phyloP scores from a whole-genome alignment of 1,140 invertebrate species.

The Andrena cerasifolii region DNA sequence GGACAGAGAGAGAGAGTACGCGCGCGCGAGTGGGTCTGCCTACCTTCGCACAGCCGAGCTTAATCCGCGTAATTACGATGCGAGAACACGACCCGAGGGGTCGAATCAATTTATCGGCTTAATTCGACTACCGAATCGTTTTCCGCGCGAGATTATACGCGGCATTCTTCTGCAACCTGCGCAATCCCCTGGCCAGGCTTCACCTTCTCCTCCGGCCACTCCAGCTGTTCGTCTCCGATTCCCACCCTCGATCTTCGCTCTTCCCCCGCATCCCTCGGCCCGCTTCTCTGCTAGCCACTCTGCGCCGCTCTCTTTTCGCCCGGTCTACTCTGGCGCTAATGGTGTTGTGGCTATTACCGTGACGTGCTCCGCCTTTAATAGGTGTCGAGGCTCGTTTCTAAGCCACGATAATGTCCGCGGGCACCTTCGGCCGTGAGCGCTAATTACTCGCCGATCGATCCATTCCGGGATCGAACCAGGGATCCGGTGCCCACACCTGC shows the following conservation, averaged over 20 bases:
- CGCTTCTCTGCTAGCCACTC: neutral
- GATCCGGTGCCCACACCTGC: constrained; percentile 17
- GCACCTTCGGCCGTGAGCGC: constrained; percentile 58
- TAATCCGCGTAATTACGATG: constrained; percentile 57
- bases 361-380: constrained; percentile 60
- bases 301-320: constrained; percentile 19
- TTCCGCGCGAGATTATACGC: constrained; percentile 43
- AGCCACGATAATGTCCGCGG: constrained; percentile 61
- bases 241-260: constrained; percentile 14
- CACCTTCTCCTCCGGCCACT: constrained; percentile 1
- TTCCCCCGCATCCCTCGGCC: neutral
- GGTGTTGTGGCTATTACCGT: constrained; percentile 65
- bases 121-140: constrained; percentile 55
- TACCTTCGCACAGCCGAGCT: constrained; percentile 3
- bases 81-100: constrained; percentile 55
- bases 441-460: constrained; percentile 60
- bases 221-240: neutral
- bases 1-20: neutral
- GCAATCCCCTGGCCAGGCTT: neutral
- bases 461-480: constrained; percentile 44
- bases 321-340: constrained; percentile 55
- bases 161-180: constrained; percentile 32
- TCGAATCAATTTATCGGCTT: constrained; percentile 56
- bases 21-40: neutral
- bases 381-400: constrained; percentile 61